These are phyloP conservation scores for Etheostoma cragini DNA, from an alignment of 2,113 vertebrate species.

Conservation along the genomic window DNA sequence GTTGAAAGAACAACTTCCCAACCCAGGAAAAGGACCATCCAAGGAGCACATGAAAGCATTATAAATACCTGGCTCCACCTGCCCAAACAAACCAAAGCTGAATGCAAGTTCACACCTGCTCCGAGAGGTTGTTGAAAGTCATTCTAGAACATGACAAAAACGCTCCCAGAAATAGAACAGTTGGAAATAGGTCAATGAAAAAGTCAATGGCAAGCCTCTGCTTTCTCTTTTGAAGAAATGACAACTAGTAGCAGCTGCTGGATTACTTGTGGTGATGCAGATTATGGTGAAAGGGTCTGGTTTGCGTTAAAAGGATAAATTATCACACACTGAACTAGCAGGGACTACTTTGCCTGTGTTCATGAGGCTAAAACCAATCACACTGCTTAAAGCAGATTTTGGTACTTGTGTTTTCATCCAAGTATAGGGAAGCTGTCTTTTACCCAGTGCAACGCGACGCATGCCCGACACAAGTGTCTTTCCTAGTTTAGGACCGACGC, in stretches of 20 bases:
- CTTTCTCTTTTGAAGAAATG: conserved; percentile 1
- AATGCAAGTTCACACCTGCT: conserved; percentile 18
- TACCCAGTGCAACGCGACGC: too few relatives aligned
- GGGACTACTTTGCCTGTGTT: neutral
- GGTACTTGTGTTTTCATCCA: neutral
- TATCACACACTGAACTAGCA: neutral
- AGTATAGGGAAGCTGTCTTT: too few relatives aligned
- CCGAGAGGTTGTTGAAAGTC: neutral
- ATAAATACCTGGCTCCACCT: neutral
- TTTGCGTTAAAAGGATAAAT: neutral
- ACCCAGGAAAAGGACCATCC: too few relatives aligned
- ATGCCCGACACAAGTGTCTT: too few relatives aligned
- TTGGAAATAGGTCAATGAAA: conserved; percentile 37
- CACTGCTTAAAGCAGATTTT: neutral
- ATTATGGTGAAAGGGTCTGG: neutral
- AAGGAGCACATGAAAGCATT: too few relatives aligned
- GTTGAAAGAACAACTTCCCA: too few relatives aligned
- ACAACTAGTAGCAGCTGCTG: neutral
- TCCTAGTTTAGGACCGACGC: too few relatives aligned
- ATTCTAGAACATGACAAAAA: conserved; percentile 13
- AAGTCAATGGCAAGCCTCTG: conserved; percentile 7
- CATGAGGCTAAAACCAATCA: neutral
- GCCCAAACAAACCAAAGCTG: conserved; percentile 26
- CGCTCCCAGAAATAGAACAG: conserved; percentile 15
- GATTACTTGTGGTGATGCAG: neutral